A percentile compares a stretch with the other conserved stretches of the same genome.
Evolutionary conservation across 1,140 invertebrate genomes (phyloP).

Genomic region (Ceratosolen fusciceps): DNA sequence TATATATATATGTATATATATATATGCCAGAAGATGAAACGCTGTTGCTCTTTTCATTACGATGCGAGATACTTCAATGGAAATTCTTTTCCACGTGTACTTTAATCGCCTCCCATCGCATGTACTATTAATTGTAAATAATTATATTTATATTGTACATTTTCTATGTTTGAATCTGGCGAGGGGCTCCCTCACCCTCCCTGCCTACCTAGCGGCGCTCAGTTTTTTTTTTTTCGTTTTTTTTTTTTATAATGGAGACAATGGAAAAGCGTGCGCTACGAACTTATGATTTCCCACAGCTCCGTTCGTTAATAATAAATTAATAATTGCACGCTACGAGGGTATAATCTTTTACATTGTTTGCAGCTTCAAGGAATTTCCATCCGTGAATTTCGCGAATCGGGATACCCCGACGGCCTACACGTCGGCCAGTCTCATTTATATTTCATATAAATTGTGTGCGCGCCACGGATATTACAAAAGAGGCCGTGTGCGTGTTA

Average conservation of each 20-base stretch:
- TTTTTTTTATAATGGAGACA: neutral
- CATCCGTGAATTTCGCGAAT: slow-evolving; percentile 1
- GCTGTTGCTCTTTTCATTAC: neutral
- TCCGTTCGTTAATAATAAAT: neutral
- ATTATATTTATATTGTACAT: neutral
- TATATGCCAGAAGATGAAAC: no score
- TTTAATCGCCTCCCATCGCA: neutral
- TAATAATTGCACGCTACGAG: neutral
- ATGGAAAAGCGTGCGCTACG: neutral
- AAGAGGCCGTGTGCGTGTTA: no score
- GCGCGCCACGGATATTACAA: no score
- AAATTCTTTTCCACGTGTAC: neutral
- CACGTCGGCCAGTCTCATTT: no score
- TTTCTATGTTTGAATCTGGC: neutral
- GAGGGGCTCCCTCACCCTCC: no score
- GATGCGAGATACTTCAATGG: neutral
- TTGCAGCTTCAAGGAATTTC: neutral
- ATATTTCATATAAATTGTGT: no score
- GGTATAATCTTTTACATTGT: slow-evolving; percentile 24
- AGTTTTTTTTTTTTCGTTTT: no score
- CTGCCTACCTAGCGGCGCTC: no score
- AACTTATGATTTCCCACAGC: slow-evolving; percentile 13
- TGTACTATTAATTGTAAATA: slow-evolving; percentile 1
- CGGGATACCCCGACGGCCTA: neutral
- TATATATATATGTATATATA: no score